These are phyloP conservation scores for Ia io DNA, from an alignment of 2,113 vertebrate genomes.

Conservation along the genomic window DNA sequence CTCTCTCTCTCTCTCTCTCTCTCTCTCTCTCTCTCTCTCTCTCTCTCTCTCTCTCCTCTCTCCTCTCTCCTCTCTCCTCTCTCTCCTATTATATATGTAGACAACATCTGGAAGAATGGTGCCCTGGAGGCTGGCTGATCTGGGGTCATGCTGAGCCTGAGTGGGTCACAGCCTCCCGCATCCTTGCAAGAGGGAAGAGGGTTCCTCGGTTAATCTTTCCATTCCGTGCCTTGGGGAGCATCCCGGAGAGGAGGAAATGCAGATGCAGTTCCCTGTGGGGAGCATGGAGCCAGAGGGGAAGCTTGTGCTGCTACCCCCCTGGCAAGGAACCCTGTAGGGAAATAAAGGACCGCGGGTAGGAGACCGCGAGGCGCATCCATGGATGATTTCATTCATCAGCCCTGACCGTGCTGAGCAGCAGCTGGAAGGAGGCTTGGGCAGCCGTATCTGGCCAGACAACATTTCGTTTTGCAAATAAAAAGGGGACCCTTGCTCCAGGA, in stretches of 20 bases:
- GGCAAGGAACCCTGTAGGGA: constrained; percentile 32
- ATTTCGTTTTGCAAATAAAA: constrained; percentile 48
- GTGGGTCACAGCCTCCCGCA: too few relatives aligned
- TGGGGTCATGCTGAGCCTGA: too few relatives aligned
- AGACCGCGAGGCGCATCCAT: constrained; percentile 56
- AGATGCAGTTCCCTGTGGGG: background rate
- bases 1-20: background rate
- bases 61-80: fast-evolving
- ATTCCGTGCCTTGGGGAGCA: too few relatives aligned
- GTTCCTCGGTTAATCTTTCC: too few relatives aligned
- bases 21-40: background rate
- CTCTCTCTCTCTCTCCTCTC: background rate
- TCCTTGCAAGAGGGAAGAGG: too few relatives aligned
- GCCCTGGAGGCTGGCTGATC: too few relatives aligned
- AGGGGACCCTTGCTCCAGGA: background rate
- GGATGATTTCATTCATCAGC: constrained; percentile 74
- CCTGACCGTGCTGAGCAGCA: constrained; percentile 84
- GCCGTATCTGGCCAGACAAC: background rate
- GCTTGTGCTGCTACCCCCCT: background rate
- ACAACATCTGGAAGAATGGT: background rate
- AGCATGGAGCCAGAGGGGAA: background rate
- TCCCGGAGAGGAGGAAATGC: too few relatives aligned
- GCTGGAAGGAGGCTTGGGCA: constrained; percentile 68
- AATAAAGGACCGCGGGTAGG: constrained; percentile 65
- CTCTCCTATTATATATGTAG: background rate